Conservation (phyloP, 2,113 vertebrate species). For the Blennius ocellaris region DNA sequence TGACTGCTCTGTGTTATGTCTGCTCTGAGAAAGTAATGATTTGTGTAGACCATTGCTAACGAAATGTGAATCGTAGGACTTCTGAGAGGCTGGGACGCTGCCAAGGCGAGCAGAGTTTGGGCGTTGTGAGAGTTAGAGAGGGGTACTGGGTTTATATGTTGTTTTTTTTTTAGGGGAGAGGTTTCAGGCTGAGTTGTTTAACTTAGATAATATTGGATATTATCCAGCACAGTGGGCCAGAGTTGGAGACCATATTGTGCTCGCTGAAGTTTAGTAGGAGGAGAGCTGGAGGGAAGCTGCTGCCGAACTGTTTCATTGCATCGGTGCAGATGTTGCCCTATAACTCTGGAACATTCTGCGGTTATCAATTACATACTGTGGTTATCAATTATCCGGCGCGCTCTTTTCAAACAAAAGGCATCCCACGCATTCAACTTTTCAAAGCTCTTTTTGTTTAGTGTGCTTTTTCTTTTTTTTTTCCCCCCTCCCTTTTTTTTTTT, state of each 20-base stretch:
- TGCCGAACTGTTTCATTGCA: slow-evolving; percentile 38
- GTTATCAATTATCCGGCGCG: slow-evolving; percentile 80
- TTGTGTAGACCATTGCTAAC: slow-evolving; percentile 57
- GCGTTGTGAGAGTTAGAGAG: slow-evolving; percentile 45
- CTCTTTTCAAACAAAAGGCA: slow-evolving; percentile 76
- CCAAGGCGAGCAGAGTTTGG: slow-evolving; percentile 27
- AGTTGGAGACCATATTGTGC: slow-evolving; percentile 41
- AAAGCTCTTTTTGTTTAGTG: slow-evolving; percentile 27
- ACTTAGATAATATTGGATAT: slow-evolving; percentile 54
- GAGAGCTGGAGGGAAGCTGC: slow-evolving; percentile 15
- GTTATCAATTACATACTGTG: slow-evolving; percentile 85
- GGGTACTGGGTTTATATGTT: slow-evolving; percentile 60
- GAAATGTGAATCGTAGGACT: slow-evolving; percentile 54
- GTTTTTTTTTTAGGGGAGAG: background rate
- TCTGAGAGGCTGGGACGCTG: slow-evolving; percentile 38
- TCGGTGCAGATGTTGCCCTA: slow-evolving; percentile 84
- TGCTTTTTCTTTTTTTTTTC: no score
- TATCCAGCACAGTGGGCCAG: slow-evolving; percentile 57
- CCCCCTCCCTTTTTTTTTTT: background rate
- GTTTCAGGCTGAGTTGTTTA: slow-evolving; percentile 56
- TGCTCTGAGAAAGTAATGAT: slow-evolving; percentile 56
- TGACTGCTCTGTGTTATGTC: slow-evolving; percentile 72
- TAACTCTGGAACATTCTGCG: slow-evolving; percentile 86
- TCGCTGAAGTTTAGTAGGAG: slow-evolving; percentile 18
- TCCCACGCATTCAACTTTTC: slow-evolving; percentile 62